Conservation (phyloP, 1,140 invertebrate species). For the Ceratina calcarata region DNA sequence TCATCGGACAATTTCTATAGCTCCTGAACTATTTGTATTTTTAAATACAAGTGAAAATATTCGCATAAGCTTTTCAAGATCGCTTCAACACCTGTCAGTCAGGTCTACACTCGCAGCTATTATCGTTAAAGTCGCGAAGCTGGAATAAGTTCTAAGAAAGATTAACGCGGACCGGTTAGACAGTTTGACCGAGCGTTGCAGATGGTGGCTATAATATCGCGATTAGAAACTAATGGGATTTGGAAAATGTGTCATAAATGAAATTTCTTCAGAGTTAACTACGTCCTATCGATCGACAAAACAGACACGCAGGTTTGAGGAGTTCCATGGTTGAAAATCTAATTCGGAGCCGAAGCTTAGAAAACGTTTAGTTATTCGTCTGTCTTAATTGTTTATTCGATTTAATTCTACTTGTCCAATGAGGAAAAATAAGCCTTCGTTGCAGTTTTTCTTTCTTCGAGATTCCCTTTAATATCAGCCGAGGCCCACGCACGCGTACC, state of each 20-base stretch:
- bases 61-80: constrained; percentile 4
- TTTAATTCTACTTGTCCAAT: constrained; percentile 66
- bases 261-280: not conserved
- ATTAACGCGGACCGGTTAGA: not conserved
- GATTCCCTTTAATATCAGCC: not conserved
- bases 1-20: not conserved
- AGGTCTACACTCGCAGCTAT: not conserved
- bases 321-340: constrained; percentile 53
- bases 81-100: constrained; percentile 13
- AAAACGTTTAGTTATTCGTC: constrained; percentile 72
- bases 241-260: not conserved
- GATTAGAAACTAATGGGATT: not conserved
- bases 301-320: no score
- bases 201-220: not conserved
- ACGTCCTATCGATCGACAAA: constrained; percentile 18
- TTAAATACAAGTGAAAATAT: not conserved
- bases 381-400: constrained; percentile 65
- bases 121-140: constrained; percentile 32
- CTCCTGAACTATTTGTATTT: not conserved
- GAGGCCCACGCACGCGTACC: not conserved
- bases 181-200: not conserved
- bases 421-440: constrained; percentile 19
- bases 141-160: constrained; percentile 22
- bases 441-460: not conserved
- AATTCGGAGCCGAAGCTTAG: constrained; percentile 52